phyloP scores from a whole-genome alignment of 2,113 vertebrate genomes.

The Vanacampus margaritifer region DNA sequence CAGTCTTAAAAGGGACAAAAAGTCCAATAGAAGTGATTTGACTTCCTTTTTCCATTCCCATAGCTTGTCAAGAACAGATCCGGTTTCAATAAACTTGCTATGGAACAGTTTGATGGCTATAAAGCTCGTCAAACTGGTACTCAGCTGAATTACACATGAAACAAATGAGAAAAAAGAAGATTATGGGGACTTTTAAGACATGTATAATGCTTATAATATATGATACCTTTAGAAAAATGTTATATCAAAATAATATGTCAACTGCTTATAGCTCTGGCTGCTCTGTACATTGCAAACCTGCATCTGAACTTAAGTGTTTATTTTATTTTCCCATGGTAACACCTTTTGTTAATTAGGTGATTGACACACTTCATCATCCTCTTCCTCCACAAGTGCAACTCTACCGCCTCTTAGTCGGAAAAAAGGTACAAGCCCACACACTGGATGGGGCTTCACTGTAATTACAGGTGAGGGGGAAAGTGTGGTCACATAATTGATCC shows the following conservation, averaged over 20 bases:
- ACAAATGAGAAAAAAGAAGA: too few species aligned
- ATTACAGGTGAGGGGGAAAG: slow-evolving; percentile 42
- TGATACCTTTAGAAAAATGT: neutral
- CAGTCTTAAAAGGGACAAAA: slow-evolving; percentile 7
- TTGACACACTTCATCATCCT: slow-evolving; percentile 46
- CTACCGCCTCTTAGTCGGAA: slow-evolving; percentile 15
- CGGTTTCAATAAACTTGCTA: too few species aligned
- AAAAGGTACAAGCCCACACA: slow-evolving; percentile 25
- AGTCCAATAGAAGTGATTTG: too few species aligned
- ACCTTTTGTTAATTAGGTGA: slow-evolving; percentile 55
- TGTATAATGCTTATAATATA: neutral
- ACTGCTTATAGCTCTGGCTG: slow-evolving; percentile 12
- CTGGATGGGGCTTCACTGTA: slow-evolving; percentile 17
- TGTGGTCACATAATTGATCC: slow-evolving; percentile 39
- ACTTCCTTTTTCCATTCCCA: too few species aligned
- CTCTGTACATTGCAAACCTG: slow-evolving; percentile 18
- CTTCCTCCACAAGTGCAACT: slow-evolving; percentile 33
- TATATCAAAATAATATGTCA: neutral
- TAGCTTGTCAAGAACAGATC: too few species aligned
- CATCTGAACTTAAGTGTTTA: slow-evolving; percentile 35
- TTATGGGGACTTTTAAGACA: neutral
- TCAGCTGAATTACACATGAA: too few species aligned
- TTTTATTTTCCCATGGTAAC: slow-evolving; percentile 48
- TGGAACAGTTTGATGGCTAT: too few species aligned
- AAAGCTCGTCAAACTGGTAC: too few species aligned